Evolutionary conservation across 2,113 vertebrate genomes (phyloP), one percentile per base, ranked within the genome.

Genomic region (Microtus richardsoni): DNA sequence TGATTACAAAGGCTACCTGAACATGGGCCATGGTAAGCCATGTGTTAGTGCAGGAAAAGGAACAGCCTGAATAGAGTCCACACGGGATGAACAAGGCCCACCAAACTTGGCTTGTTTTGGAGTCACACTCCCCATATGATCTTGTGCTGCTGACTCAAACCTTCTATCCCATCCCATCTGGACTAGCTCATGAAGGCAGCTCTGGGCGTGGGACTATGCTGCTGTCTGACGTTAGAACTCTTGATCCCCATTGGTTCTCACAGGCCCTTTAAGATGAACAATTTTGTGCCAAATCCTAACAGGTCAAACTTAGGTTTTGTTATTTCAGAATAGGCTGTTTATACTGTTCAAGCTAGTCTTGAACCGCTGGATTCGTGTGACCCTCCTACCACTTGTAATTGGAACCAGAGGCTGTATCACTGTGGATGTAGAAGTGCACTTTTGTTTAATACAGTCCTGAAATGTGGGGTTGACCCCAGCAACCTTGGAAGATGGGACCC

Each of bases 81-180:
- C 26, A 26, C 28, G n/a, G 60, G 39, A 22, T 3, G 39, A 49
- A 44, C 41, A 28, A 5, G 22, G 26, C 4, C 74, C 0, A 5
- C 2, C 33, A 10, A 49, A 44, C 6, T 0, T 0, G 14, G 17
- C 4, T 3, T 14, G 13, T 17, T 39, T 54, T 36, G 74, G 60
- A 41, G 44, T 30, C 36, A 9, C 10, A 0, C n/a, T 10, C 1
- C 26, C 19, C 2, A 1, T 28, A 0, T 49, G 36, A 33, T n/a
- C 71, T 11, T 24, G 4, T 26, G 7, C 9, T 28, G 39, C 21
- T 33, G 26, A 28, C 24, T 19, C 44, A 44, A 52, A 64, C 16
- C 52, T 24, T n/a, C 78, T 8, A 7, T n/a, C 49, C 44, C 14
- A 49, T 54, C 52, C 14, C 1, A 14, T 10, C 36, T 24, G 49